These are phyloP conservation scores for Harmothoe impar DNA, from an alignment of 2,888 invertebrate genomes.

Conservation along the genomic window DNA sequence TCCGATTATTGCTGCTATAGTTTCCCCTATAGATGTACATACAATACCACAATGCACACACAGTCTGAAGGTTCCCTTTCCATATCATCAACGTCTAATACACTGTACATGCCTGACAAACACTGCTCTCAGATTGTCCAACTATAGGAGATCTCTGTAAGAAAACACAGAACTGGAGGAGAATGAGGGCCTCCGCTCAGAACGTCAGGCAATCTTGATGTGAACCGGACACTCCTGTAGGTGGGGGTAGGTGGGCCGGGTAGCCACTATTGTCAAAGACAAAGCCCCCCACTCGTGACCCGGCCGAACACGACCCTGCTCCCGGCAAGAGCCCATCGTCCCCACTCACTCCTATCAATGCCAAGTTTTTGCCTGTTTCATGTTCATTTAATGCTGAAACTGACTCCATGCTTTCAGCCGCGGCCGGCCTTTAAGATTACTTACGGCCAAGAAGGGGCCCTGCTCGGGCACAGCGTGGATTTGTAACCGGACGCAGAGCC, in stretches of 20 bases:
- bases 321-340: neutral
- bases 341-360: conserved; percentile 44
- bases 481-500: neutral
- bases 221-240: neutral
- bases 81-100: too few relatives aligned
- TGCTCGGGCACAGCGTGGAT: neutral
- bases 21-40: too few relatives aligned
- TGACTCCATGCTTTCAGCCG: neutral
- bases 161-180: neutral
- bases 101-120: too few relatives aligned
- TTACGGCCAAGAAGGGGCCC: neutral
- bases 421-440: conserved; percentile 34
- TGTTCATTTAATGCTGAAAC: conserved; percentile 60
- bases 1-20: too few relatives aligned
- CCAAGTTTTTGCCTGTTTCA: conserved; percentile 57
- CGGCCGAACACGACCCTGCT: neutral
- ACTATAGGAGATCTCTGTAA: neutral
- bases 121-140: too few relatives aligned
- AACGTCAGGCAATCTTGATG: neutral
- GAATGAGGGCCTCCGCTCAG: neutral
- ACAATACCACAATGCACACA: too few relatives aligned
- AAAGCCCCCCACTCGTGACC: conserved; percentile 12
- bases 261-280: conserved; percentile 45
- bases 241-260: neutral
- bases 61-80: too few relatives aligned